phyloP scores from a whole-genome alignment of 2,888 invertebrate genomes.

The Octodonta nipae region DNA sequence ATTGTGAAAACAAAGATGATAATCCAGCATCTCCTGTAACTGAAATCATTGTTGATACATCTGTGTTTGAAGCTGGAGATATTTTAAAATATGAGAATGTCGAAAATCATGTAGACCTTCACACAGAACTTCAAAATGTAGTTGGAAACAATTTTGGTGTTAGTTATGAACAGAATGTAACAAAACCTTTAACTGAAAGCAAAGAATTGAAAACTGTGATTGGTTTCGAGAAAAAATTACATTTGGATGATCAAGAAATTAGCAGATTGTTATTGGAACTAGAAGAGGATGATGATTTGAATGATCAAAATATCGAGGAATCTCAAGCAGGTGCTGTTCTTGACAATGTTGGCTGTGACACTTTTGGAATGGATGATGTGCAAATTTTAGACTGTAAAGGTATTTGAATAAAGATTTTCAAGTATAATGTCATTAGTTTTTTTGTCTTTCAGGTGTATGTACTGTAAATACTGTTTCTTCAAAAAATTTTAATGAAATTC shows the following conservation, averaged over 20 bases:
- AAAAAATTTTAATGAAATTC: too few relatives aligned
- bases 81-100: constrained; percentile 1
- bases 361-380: too few relatives aligned
- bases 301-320: constrained; percentile 5
- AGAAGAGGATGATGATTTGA: constrained; percentile 10
- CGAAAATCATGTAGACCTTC: constrained; percentile 2
- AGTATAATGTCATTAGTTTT: too few relatives aligned
- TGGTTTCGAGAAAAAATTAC: constrained; percentile 26
- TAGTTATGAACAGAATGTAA: constrained; percentile 1
- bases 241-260: constrained; percentile 22
- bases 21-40: background rate
- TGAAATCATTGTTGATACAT: too few relatives aligned
- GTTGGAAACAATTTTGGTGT: background rate
- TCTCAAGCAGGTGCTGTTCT: too few relatives aligned
- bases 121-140: background rate
- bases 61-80: too few relatives aligned
- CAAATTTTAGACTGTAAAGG: too few relatives aligned
- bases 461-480: too few relatives aligned
- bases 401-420: too few relatives aligned
- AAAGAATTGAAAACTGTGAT: constrained; percentile 8
- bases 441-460: too few relatives aligned
- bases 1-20: background rate
- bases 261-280: constrained; percentile 11
- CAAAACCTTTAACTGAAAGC: background rate
- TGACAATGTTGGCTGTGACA: too few relatives aligned